Percentiles rank a stretch among this genome's conserved stretches.
Evolutionary conservation across 2,888 invertebrate genomes (phyloP).

Genomic region (Chorisops tibialis): DNA sequence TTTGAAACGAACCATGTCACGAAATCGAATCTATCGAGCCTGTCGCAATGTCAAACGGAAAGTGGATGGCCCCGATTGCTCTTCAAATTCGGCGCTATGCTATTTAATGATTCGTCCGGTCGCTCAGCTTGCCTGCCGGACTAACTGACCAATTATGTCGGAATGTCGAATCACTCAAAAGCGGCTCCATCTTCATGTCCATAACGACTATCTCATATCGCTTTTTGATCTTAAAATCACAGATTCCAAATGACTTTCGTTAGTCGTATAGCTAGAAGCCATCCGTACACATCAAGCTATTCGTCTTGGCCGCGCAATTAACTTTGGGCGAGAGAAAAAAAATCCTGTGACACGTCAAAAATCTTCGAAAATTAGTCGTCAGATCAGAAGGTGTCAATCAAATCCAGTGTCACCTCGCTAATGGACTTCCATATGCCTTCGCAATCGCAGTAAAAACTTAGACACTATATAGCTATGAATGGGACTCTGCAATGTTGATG

Average conservation of each 20-base stretch:
- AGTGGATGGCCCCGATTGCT: neutral
- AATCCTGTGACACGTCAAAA: conserved; percentile 13
- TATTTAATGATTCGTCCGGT: neutral
- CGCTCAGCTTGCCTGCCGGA: too few species aligned
- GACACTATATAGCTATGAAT: too few species aligned
- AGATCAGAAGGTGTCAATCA: conserved; percentile 18
- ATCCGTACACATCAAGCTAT: neutral
- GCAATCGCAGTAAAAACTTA: too few species aligned
- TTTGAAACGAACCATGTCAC: neutral
- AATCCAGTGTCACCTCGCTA: conserved; percentile 21
- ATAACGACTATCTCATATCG: too few species aligned
- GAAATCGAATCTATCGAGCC: neutral
- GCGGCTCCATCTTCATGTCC: neutral
- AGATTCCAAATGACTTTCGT: too few species aligned
- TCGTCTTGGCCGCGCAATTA: conserved; percentile 8
- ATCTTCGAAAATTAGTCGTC: conserved; percentile 19
- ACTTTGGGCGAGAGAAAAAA: conserved; percentile 3
- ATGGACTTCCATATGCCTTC: conserved; percentile 15
- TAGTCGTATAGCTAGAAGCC: too few species aligned
- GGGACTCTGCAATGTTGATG: neutral
- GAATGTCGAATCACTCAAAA: conserved; percentile 16
- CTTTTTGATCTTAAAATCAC: too few species aligned
- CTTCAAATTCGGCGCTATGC: neutral
- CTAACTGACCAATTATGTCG: conserved; percentile 24
- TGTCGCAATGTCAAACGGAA: conserved; percentile 9